These are phyloP conservation scores for Cacoxenus indagator DNA, from an alignment of 2,888 invertebrate genomes.

Conservation along the genomic window DNA sequence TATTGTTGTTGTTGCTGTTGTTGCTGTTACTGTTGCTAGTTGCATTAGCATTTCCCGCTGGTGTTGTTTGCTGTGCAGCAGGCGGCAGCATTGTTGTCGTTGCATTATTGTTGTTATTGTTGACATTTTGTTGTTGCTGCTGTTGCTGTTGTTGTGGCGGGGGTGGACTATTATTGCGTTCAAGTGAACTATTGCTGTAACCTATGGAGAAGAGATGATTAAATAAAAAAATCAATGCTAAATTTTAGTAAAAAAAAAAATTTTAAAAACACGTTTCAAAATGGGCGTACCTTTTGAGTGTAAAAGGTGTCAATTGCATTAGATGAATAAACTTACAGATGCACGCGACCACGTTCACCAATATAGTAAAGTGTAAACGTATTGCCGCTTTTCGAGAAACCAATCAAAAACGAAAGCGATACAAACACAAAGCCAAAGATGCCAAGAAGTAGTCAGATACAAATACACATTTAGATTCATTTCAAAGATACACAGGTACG, in stretches of 20 bases:
- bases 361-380: slow-evolving; percentile 35
- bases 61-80: slow-evolving; percentile 38
- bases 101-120: slow-evolving; percentile 37
- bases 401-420: slow-evolving; percentile 64
- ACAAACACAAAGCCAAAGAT: slow-evolving; percentile 43
- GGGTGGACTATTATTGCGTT: slow-evolving; percentile 69
- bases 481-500: slow-evolving; percentile 35
- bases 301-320: slow-evolving; percentile 37
- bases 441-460: slow-evolving; percentile 34
- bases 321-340: slow-evolving; percentile 14
- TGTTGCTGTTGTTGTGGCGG: slow-evolving; percentile 43
- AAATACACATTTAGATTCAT: slow-evolving; percentile 1
- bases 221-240: background rate
- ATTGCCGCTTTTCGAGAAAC: slow-evolving; percentile 59
- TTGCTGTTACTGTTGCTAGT: slow-evolving; percentile 35
- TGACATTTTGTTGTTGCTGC: slow-evolving; percentile 32
- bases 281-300: slow-evolving; percentile 32
- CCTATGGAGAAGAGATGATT: slow-evolving; percentile 46
- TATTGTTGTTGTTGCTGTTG: slow-evolving; percentile 35
- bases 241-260: slow-evolving; percentile 1
- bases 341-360: slow-evolving; percentile 33
- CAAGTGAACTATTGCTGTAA: slow-evolving; percentile 64
- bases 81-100: slow-evolving; percentile 55
- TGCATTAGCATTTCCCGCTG: slow-evolving; percentile 38
- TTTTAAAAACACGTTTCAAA: slow-evolving; percentile 20